Evolutionary conservation across 2,888 invertebrate genomes (phyloP), one percentile per base, ranked within the genome.

Genomic region (Gymnosoma rotundatum): DNA sequence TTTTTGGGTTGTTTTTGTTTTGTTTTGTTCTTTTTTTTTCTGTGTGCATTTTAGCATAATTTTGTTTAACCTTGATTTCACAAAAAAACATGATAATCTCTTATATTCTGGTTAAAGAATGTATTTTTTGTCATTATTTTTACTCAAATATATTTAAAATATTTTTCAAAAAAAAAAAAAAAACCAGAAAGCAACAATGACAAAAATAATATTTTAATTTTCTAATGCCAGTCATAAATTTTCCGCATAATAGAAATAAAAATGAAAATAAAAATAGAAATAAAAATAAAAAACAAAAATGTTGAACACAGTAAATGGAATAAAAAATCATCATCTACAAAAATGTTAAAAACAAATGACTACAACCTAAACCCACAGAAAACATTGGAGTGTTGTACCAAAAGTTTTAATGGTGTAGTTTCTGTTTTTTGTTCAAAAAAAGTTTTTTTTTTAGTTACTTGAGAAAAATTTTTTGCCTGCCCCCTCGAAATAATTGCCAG

Each of bases 171-270:
- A 10, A 48, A 18, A 60, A 66, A 73, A 58, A 58, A 52, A 61
- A 32, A 45, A 58, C 32, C 25, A 20, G 32, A 45, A 42, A 32
- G 32, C 52, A 56, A 50, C 60, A 61, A 56, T 50, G 50, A 81
- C 42, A 38, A 63, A 52, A 32, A 32, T 32, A 32, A 7, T 60
- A 54, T 83, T 73, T 72, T 83, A 72, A 78, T 72, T 73, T 72
- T 83, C 60, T 64, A 83, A 78, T 83, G 78, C 56, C 63, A 74
- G 56, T 74, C 67, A 83, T 83, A 83, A 83, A 83, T 78, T 83
- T 73, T 83, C 63, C 32, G 67, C 67, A 67, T 73, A 48, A 61
- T 60, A 52, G 32, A 75, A 50, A 50, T 38, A 58, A 38, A 61
- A 74, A 64, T 25, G 16, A 25, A 42, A 25, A 50, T 16, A 32